These are phyloP conservation scores for Hyppa rectilinea DNA, from an alignment of 2,888 invertebrate genomes.

Conservation along the genomic window DNA sequence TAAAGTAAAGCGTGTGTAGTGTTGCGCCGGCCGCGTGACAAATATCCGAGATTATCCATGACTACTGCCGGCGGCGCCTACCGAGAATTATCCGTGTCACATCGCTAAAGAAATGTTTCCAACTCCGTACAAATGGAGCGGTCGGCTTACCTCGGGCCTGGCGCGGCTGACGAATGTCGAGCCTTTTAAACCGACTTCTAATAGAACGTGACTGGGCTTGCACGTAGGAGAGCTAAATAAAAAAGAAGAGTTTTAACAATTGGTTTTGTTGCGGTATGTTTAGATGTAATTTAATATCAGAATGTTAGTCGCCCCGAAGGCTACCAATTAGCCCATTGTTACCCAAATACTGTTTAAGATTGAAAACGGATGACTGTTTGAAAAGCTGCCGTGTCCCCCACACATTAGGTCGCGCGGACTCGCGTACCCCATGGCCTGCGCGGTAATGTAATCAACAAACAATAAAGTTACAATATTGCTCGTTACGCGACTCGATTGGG, in stretches of 20 bases:
- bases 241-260: neutral
- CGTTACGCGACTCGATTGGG: conserved; percentile 13
- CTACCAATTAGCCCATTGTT: neutral
- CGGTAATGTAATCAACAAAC: conserved; percentile 33
- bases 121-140: conserved; percentile 36
- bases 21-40: conserved; percentile 36
- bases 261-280: neutral
- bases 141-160: conserved; percentile 29
- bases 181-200: conserved; percentile 4
- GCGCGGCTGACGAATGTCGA: conserved; percentile 7
- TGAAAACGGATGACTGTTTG: neutral
- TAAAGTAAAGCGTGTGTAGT: conserved; percentile 27
- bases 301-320: neutral
- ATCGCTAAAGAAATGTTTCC: conserved; percentile 32
- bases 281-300: neutral
- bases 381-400: neutral
- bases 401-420: neutral
- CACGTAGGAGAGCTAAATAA: neutral
- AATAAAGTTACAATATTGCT: conserved; percentile 30
- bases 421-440: neutral
- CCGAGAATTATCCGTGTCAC: conserved; percentile 44
- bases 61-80: conserved; percentile 16
- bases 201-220: conserved; percentile 25
- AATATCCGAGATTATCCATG: conserved; percentile 50
- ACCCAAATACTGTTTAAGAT: neutral